Base-by-base conservation (phyloP, 2,888 invertebrate species). In the Rotaria macrura region DNA sequence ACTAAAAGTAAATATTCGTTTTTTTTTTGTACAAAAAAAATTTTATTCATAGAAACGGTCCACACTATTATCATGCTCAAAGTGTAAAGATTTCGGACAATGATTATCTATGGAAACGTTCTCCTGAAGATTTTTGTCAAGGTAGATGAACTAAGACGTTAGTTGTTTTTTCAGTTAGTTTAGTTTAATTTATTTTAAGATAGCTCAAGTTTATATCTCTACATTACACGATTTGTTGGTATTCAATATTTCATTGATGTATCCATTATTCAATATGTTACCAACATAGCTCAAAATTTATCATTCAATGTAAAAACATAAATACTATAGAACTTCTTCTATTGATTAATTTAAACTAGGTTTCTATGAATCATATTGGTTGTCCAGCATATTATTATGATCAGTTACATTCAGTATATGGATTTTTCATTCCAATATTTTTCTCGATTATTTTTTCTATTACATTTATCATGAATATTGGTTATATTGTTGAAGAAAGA, bases 41-140 rank as follows among this genome's bases (percentile, higher is more conserved):
- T n/a, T n/a, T 25, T 14, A 10, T 4, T n/a, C n/a, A 9, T 43
- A 79, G 79, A 43, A 79, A 43, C n/a, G 43, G 79, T n/a, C 25
- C 79, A 79, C 2, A 43, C 20, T 43, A 79, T 79, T 79, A 43
- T 43, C 43, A 12, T 6, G 25, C 79, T 23, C 43, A 79, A 43
- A 3, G 1, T 43, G 43, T 43, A 17, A 43, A n/a, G 20, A 79
- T 79, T 25, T 25, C 40, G 3, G 10, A 1, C 10, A 29, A n/a
- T 40, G 84, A 79, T n/a, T 86, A 86, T 79, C 49, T 86, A 34
- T 86, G 84, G 43, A 79, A 86, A 43, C 72, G 86, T 29, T 38
- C 86, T 43, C 84, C 86, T 25, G 84, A 84, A 55, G 86, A 86
- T 49, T 86, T 74, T 84, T 86, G 86, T 38, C 43, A 83, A 84